These are phyloP conservation scores for Drosophila pandora DNA, from an alignment of 1,140 invertebrate species.

Conservation along the genomic window DNA sequence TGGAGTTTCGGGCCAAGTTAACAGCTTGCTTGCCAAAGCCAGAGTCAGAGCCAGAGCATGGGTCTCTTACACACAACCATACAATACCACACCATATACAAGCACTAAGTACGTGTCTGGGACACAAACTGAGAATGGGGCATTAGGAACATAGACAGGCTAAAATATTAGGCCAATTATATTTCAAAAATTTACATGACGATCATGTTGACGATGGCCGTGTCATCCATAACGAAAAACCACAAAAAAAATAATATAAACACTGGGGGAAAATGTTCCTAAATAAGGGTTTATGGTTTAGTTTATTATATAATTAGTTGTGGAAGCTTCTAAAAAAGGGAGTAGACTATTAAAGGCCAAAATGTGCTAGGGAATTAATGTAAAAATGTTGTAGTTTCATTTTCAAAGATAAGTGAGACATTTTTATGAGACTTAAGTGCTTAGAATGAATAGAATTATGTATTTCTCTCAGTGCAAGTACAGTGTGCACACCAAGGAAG, in stretches of 20 bases:
- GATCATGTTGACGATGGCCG: slow-evolving; percentile 45
- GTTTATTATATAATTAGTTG: background rate
- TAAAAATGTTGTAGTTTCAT: background rate
- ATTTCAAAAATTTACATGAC: slow-evolving; percentile 70
- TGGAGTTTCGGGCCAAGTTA: slow-evolving; percentile 47
- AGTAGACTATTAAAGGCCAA: background rate
- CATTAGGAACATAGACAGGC: slow-evolving; percentile 49
- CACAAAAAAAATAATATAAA: background rate
- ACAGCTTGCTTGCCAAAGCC: slow-evolving; percentile 17
- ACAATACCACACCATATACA: too few relatives aligned
- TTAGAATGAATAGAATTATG: too few relatives aligned
- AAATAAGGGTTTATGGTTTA: background rate
- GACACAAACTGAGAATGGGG: slow-evolving; percentile 30
- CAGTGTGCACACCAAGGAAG: slow-evolving; percentile 24
- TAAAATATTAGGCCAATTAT: slow-evolving; percentile 78
- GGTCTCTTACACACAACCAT: background rate
- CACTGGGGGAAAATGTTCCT: background rate
- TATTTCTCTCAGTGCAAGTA: slow-evolving; percentile 9
- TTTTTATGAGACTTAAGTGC: too few relatives aligned
- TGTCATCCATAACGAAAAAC: slow-evolving; percentile 18
- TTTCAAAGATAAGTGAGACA: too few relatives aligned
- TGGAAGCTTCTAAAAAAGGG: background rate
- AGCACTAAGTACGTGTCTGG: slow-evolving; percentile 54
- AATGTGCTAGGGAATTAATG: background rate
- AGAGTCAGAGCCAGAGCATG: background rate